phyloP scores from a whole-genome alignment of 2,797 vertebrate species.

The Pseudocheirus occidentalis region DNA sequence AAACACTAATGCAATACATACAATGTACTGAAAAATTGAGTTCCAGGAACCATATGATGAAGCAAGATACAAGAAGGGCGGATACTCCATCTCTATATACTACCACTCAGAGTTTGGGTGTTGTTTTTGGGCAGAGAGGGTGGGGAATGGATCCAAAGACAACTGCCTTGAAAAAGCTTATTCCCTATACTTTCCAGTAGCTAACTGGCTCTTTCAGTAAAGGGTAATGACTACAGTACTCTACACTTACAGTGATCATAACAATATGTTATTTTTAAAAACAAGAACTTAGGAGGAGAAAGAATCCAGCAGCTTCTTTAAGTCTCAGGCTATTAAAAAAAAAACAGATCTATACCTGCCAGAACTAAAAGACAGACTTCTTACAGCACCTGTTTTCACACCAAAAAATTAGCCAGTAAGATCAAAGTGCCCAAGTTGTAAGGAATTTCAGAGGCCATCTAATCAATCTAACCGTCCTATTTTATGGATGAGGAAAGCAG shows the following conservation, averaged over 20 bases:
- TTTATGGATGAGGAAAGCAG: neutral
- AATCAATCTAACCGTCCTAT: neutral
- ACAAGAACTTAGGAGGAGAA: neutral
- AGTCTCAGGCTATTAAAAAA: neutral
- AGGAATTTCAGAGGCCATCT: neutral
- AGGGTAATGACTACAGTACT: neutral
- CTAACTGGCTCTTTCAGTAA: neutral
- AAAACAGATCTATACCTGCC: neutral
- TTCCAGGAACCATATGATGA: neutral
- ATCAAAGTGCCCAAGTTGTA: neutral
- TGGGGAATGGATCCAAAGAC: neutral
- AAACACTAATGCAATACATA: neutral
- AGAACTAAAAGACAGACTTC: neutral
- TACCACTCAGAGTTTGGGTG: neutral
- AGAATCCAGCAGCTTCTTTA: neutral
- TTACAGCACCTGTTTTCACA: neutral
- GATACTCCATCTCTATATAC: neutral
- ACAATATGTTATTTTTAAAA: neutral
- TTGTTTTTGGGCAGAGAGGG: neutral
- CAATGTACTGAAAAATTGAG: neutral
- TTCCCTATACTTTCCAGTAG: neutral
- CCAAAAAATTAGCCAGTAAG: neutral
- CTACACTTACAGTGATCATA: neutral
- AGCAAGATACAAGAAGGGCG: neutral
- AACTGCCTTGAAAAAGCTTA: neutral